Conservation (phyloP, 2,797 vertebrate genomes). For the Crotalus adamanteus region DNA sequence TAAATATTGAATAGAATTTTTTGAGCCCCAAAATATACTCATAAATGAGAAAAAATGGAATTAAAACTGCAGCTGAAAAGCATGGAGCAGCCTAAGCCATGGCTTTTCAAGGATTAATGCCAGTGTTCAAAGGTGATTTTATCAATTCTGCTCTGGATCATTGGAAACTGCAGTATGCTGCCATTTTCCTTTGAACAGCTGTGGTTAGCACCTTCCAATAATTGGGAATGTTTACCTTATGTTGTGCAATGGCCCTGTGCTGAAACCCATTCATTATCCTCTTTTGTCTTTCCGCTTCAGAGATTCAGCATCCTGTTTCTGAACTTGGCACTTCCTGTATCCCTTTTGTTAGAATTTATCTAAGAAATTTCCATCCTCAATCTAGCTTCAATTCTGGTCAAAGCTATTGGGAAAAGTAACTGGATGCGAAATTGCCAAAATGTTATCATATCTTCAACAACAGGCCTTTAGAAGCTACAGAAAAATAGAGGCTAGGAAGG, state of each 20-base stretch:
- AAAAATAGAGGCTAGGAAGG: not conserved
- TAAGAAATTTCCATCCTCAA: not conserved
- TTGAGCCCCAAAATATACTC: not conserved
- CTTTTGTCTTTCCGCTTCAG: not conserved
- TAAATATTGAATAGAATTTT: not conserved
- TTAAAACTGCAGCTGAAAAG: not conserved
- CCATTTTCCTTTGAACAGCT: not conserved
- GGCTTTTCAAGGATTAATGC: not conserved
- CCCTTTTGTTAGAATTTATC: not conserved
- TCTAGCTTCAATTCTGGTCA: not conserved
- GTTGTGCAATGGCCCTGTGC: not conserved
- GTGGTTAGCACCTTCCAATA: not conserved
- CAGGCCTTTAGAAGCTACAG: not conserved
- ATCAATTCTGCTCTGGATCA: not conserved
- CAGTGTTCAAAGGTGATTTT: not conserved
- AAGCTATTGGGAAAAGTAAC: not conserved
- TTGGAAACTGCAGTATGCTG: not conserved
- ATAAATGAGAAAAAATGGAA: not conserved
- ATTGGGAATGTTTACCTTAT: not conserved
- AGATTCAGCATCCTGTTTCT: not conserved
- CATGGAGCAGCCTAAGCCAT: not conserved
- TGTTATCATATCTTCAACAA: not conserved
- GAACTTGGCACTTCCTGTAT: not conserved
- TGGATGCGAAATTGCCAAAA: not conserved
- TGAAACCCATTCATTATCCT: not conserved